A percentile compares a stretch with the other conserved stretches of the same genome.
These are phyloP conservation scores for Drosophila melanosoma DNA, from an alignment of 2,888 invertebrate species.

Conservation along the genomic window DNA sequence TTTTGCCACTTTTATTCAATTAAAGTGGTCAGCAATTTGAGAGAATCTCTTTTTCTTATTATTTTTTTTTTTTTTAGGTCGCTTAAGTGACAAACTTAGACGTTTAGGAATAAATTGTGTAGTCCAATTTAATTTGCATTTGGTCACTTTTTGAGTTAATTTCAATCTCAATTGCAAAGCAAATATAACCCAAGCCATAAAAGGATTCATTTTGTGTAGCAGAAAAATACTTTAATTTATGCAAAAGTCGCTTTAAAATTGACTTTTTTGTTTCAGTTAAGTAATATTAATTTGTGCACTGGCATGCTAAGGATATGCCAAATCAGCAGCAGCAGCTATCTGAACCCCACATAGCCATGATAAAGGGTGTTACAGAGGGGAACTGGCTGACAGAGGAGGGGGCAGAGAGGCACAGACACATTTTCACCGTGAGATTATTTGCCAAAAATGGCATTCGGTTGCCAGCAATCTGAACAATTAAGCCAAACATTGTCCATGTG, in stretches of 20 bases:
- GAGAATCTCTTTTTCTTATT: not conserved
- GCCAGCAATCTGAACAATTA: constrained; percentile 55
- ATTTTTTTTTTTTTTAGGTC: not conserved
- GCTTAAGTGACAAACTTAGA: not conserved
- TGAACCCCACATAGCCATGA: constrained; percentile 15
- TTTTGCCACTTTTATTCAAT: not conserved
- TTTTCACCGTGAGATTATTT: constrained; percentile 56
- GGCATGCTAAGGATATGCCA: too few species aligned
- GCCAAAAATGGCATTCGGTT: constrained; percentile 40
- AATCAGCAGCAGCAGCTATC: not conserved
- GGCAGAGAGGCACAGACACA: not conserved
- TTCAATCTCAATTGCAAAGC: not conserved
- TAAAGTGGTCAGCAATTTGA: not conserved
- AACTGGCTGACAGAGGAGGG: not conserved
- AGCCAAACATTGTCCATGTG: constrained; percentile 50
- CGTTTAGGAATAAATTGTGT: not conserved
- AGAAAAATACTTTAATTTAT: not conserved
- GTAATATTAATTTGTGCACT: not conserved
- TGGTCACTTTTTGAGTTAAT: not conserved
- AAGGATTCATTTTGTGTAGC: not conserved
- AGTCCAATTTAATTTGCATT: not conserved
- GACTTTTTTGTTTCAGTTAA: not conserved
- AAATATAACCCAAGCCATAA: not conserved
- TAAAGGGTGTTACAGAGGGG: constrained; percentile 8
- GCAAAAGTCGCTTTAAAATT: not conserved